Percentiles rank a stretch among this genome's conserved stretches.
Conservation (phyloP, 2,888 invertebrate species). For the Seira musarum region DNA sequence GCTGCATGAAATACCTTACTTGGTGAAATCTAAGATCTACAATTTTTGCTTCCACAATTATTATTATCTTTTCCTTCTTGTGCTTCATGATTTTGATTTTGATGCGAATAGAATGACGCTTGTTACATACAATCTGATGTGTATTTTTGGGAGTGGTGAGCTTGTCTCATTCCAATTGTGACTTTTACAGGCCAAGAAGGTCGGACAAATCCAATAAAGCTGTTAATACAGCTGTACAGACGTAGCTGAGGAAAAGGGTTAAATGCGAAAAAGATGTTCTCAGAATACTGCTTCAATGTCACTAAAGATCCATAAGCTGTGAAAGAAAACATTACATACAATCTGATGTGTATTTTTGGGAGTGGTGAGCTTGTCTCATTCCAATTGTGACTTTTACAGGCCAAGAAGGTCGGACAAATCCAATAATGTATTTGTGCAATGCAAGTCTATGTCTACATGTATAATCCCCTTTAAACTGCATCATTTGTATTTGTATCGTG, state of each 20-base stretch:
- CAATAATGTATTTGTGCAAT: conserved; percentile 4
- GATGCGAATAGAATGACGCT: no score
- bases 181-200: conserved; percentile 34
- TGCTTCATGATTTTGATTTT: no score
- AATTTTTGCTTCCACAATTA: background rate
- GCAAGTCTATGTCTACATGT: conserved; percentile 6
- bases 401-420: conserved; percentile 35
- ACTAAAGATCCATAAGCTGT: no score
- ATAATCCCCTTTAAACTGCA: conserved; percentile 20
- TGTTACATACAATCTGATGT: background rate
- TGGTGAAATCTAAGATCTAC: no score
- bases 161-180: conserved; percentile 13
- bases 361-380: conserved; percentile 33
- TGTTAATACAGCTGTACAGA: no score
- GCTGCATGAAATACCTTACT: no score
- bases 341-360: conserved; percentile 22
- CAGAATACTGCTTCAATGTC: no score
- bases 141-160: conserved; percentile 40
- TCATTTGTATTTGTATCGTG: no score
- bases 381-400: conserved; percentile 26
- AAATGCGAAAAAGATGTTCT: no score
- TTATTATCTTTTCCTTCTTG: background rate
- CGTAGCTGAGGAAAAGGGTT: no score
- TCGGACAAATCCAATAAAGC: no score
- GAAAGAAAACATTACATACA: background rate